A percentile compares a stretch with the other conserved stretches of the same genome.
Conservation (phyloP, 2,888 invertebrate genomes). For the Clepsis dumicolana region DNA sequence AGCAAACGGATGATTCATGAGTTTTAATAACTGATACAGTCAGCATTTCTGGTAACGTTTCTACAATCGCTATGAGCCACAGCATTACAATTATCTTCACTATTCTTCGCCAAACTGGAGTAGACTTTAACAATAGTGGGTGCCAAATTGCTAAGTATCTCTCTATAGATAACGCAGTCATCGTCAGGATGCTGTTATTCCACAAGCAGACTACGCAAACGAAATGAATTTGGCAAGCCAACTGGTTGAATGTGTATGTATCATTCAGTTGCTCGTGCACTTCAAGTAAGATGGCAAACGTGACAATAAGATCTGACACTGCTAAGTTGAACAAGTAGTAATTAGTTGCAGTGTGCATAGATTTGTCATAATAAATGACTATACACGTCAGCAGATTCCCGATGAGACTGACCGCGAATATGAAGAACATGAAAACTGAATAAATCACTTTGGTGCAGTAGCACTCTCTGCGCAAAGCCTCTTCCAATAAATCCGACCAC, state of each 20-base stretch:
- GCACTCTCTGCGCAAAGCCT: conserved; percentile 23
- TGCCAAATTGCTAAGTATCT: conserved; percentile 67
- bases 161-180: conserved; percentile 69
- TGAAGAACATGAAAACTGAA: conserved; percentile 25
- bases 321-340: conserved; percentile 45
- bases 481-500: conserved; percentile 37
- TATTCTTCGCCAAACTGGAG: conserved; percentile 60
- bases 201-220: conserved; percentile 61
- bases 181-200: conserved; percentile 67
- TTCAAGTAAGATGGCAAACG: conserved; percentile 34
- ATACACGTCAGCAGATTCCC: conserved; percentile 56
- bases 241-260: conserved; percentile 51
- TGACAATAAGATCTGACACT: conserved; percentile 42
- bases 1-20: conserved; percentile 48
- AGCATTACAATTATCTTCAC: conserved; percentile 56
- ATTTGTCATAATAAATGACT: conserved; percentile 48
- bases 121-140: conserved; percentile 59
- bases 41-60: conserved; percentile 51
- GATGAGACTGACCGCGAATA: conserved; percentile 38
- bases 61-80: conserved; percentile 53
- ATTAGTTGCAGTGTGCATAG: conserved; percentile 44
- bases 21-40: conserved; percentile 48
- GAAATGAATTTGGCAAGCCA: conserved; percentile 64
- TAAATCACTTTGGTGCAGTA: conserved; percentile 24
- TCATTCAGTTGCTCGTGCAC: conserved; percentile 46